These are phyloP conservation scores for Drosophila navojoa DNA, from an alignment of 1,140 invertebrate genomes.

Conservation along the genomic window DNA sequence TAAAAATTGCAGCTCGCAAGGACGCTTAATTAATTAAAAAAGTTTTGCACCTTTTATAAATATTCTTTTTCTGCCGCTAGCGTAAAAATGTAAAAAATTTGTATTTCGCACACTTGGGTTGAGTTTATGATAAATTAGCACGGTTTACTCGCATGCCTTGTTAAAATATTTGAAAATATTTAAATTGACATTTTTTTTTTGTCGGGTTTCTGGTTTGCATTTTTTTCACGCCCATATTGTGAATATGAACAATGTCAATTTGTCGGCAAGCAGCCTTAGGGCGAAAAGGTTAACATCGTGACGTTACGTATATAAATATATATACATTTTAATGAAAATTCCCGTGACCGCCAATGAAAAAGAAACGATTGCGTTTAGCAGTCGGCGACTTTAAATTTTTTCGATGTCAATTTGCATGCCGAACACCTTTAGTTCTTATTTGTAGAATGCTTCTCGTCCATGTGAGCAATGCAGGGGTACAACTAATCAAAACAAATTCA, in stretches of 20 bases:
- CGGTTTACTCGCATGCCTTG: slow-evolving; percentile 48
- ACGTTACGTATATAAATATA: slow-evolving; percentile 3
- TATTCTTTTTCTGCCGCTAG: slow-evolving; percentile 17
- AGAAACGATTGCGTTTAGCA: background rate
- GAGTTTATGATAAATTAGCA: slow-evolving; percentile 60
- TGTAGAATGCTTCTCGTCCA: slow-evolving; percentile 40
- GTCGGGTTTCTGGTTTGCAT: slow-evolving; percentile 12
- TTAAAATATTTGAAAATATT: slow-evolving; percentile 83
- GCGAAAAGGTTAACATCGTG: slow-evolving; percentile 29
- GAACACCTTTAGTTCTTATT: slow-evolving; percentile 58
- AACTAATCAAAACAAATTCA: slow-evolving; percentile 83
- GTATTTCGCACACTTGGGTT: slow-evolving; percentile 67
- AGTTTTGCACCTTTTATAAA: slow-evolving; percentile 62
- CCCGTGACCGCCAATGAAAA: background rate
- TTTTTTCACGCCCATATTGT: slow-evolving; percentile 49
- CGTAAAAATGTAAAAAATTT: slow-evolving; percentile 70
- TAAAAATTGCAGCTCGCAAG: slow-evolving; percentile 1
- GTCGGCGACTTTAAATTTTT: slow-evolving; percentile 48
- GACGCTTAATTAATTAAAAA: slow-evolving; percentile 77
- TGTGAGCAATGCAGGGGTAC: slow-evolving; percentile 14
- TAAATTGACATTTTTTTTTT: slow-evolving; percentile 80
- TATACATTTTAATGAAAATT: background rate
- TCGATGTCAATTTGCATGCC: slow-evolving; percentile 31
- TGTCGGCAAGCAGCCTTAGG: slow-evolving; percentile 50
- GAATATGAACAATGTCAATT: slow-evolving; percentile 75